phyloP scores from a whole-genome alignment of 2,113 vertebrate genomes.

The Formicarius rufipectus region DNA sequence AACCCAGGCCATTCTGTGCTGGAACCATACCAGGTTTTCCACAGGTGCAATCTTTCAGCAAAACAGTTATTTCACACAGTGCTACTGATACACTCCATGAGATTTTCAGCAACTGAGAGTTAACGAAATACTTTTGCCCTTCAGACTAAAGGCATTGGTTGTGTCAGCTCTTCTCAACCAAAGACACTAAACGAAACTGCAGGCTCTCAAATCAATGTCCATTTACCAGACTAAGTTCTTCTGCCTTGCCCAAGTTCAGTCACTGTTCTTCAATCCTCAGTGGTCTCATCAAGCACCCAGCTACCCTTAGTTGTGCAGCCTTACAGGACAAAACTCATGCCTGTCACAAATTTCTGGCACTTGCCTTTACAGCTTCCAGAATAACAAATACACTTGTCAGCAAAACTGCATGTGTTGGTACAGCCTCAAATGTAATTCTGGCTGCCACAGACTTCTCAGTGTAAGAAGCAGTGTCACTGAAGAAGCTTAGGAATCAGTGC shows the following conservation, averaged over 20 bases:
- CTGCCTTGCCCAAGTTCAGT: neutral
- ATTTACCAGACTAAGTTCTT: neutral
- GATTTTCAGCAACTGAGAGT: neutral
- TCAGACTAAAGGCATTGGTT: neutral
- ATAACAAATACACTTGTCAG: neutral
- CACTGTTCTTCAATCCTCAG: neutral
- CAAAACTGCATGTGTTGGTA: neutral
- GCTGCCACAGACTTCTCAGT: neutral
- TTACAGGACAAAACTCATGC: neutral
- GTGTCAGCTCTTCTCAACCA: neutral
- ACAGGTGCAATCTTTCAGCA: neutral
- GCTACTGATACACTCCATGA: neutral
- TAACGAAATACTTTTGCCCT: neutral
- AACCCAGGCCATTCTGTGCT: too few relatives aligned
- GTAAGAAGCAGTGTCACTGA: neutral
- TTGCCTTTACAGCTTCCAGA: neutral
- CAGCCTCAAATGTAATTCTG: neutral
- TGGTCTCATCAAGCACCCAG: neutral
- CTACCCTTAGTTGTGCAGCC: neutral
- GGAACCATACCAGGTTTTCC: neutral
- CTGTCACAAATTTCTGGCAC: neutral
- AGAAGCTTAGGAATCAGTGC: neutral
- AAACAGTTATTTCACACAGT: neutral
- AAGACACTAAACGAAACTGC: neutral
- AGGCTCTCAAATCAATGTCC: neutral